Percentiles rank a stretch among this genome's conserved stretches.
Conservation (phyloP, 2,113 vertebrate genomes). For the Phaethon lepturus region DNA sequence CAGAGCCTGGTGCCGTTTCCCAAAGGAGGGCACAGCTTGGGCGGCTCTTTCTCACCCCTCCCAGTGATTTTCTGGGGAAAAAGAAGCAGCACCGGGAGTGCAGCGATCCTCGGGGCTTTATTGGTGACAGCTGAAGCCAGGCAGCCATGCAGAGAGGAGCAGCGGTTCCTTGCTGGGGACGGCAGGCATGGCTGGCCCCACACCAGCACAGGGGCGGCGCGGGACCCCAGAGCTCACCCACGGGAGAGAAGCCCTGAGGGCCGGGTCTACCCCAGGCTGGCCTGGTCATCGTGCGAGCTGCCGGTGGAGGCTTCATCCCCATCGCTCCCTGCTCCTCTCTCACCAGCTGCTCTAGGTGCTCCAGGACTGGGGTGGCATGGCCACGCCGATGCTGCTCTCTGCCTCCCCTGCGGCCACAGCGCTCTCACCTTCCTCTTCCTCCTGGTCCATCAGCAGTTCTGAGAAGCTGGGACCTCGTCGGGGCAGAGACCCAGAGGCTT, state of each 20-base stretch:
- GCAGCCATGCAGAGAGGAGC: background rate
- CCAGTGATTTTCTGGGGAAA: rapidly evolving
- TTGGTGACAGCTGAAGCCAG: background rate
- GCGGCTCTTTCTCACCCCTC: background rate
- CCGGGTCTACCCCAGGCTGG: background rate
- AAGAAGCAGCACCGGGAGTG: background rate
- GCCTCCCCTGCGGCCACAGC: constrained; percentile 63
- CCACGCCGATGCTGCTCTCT: constrained; percentile 60
- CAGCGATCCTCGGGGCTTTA: background rate
- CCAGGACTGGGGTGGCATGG: background rate
- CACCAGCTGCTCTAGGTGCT: background rate
- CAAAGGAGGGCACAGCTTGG: background rate
- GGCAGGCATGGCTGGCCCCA: background rate
- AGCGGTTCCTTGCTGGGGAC: background rate
- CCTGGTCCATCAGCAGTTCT: constrained; percentile 54
- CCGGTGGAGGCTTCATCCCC: background rate
- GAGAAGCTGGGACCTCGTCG: constrained; percentile 62
- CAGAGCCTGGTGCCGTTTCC: background rate
- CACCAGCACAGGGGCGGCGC: rapidly evolving
- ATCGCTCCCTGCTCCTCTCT: background rate
- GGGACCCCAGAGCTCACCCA: background rate
- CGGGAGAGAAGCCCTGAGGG: rapidly evolving
- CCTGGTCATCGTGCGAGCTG: rapidly evolving
- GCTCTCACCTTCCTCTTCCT: constrained; percentile 63
- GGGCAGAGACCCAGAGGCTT: constrained; percentile 69